Conservation (phyloP, 2,113 vertebrate genomes). For the Passer domesticus region DNA sequence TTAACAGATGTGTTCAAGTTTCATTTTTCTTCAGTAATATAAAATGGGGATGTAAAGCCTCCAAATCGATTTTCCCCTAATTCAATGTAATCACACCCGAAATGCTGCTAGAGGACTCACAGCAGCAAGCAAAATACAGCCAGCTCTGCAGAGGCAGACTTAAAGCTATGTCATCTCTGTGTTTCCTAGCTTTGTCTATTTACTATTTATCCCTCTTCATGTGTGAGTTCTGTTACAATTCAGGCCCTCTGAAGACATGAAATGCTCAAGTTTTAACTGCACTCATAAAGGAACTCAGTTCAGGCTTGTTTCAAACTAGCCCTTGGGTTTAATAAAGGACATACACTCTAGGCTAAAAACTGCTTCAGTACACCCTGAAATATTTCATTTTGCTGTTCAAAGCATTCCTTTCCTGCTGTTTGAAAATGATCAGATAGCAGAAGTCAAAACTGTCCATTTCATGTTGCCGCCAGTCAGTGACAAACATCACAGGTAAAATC, state of each 20-base stretch:
- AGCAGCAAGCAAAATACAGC: background rate
- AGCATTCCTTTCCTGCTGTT: background rate
- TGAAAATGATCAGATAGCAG: background rate
- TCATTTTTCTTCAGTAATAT: background rate
- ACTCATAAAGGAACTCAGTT: background rate
- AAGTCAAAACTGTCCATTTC: background rate
- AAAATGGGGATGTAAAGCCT: background rate
- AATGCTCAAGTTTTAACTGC: background rate
- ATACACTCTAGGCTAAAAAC: background rate
- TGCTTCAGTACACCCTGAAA: background rate
- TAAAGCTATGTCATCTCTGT: background rate
- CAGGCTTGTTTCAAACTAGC: background rate
- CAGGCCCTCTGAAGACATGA: background rate
- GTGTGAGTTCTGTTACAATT: background rate
- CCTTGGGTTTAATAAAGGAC: background rate
- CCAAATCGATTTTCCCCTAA: background rate
- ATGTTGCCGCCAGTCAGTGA: background rate
- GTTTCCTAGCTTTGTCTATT: background rate
- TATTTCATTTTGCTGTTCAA: background rate
- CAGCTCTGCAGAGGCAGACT: background rate
- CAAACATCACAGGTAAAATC: background rate
- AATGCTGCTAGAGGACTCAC: background rate
- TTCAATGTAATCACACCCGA: background rate
- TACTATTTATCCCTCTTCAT: background rate
- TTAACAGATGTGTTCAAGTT: background rate